phyloP scores from a whole-genome alignment of 2,797 vertebrate species.

The Microchirus variegatus region DNA sequence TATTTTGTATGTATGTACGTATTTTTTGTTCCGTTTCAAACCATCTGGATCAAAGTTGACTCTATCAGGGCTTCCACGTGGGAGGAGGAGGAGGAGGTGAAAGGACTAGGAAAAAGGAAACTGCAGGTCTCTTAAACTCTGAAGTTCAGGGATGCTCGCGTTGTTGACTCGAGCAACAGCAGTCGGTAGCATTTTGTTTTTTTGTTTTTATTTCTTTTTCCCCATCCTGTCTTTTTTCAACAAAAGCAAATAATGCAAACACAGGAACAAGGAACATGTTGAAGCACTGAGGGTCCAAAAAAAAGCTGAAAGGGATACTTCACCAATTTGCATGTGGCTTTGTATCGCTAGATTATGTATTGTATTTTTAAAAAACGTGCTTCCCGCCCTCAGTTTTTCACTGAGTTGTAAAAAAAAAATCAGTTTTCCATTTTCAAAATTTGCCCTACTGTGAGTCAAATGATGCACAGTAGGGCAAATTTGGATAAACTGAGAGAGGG shows the following conservation, averaged over 20 bases:
- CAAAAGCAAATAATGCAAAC: neutral
- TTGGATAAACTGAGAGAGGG: too few species aligned
- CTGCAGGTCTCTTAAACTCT: constrained; percentile 10
- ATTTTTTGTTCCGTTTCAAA: constrained; percentile 79
- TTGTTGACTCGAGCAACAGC: constrained; percentile 11
- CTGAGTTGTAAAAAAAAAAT: too few species aligned
- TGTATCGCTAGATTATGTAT: too few species aligned
- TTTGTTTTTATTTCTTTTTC: neutral
- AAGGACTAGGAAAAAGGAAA: constrained; percentile 9
- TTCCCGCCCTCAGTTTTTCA: too few species aligned
- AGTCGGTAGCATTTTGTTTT: neutral
- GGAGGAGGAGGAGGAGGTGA: constrained; percentile 17
- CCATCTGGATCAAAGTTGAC: constrained; percentile 82
- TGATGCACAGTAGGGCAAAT: too few species aligned
- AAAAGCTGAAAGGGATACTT: too few species aligned
- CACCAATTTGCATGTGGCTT: too few species aligned
- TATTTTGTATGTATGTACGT: constrained; percentile 77
- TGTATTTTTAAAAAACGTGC: too few species aligned
- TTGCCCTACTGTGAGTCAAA: too few species aligned
- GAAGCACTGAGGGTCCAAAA: neutral
- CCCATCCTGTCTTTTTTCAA: neutral
- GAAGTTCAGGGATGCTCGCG: constrained; percentile 15
- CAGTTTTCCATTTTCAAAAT: too few species aligned
- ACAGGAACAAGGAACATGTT: constrained; percentile 17
- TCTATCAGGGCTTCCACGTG: constrained; percentile 66